These are phyloP conservation scores for Eidolon helvum DNA, from an alignment of 2,113 vertebrate species.

Conservation along the genomic window DNA sequence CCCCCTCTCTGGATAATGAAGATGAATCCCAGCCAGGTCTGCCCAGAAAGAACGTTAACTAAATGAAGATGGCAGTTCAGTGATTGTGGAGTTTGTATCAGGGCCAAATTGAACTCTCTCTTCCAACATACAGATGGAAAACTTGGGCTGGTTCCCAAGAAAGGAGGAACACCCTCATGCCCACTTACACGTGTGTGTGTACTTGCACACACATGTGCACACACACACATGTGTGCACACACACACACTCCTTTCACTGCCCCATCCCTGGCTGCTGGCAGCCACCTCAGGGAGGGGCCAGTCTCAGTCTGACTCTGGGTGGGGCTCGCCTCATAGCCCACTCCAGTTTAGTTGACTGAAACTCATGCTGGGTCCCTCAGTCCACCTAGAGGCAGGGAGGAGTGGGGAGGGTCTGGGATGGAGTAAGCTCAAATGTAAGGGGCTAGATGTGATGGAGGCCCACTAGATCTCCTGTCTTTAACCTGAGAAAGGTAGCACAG, in stretches of 20 bases:
- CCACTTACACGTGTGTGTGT: background rate
- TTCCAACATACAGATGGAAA: slow-evolving; percentile 79
- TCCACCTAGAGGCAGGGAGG: background rate
- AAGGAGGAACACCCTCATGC: slow-evolving; percentile 33
- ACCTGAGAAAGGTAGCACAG: background rate
- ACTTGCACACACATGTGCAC: no score
- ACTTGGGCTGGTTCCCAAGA: slow-evolving; percentile 79
- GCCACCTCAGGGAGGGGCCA: background rate
- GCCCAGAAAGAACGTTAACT: slow-evolving; percentile 79
- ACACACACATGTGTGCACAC: no score
- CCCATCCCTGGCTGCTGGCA: background rate
- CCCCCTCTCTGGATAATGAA: slow-evolving; percentile 80
- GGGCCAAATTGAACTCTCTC: slow-evolving; percentile 82
- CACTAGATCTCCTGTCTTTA: background rate
- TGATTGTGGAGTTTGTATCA: slow-evolving; percentile 81
- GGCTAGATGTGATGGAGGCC: background rate
- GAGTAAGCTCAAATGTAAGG: background rate
- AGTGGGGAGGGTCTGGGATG: no score
- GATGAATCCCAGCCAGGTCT: slow-evolving; percentile 83
- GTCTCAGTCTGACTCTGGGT: background rate
- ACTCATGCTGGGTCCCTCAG: background rate
- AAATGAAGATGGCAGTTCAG: slow-evolving; percentile 83
- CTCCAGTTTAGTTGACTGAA: background rate
- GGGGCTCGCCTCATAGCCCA: background rate
- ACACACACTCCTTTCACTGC: no score